Conservation (phyloP, 2,113 vertebrate genomes). For the Aldabrachelys gigantea region DNA sequence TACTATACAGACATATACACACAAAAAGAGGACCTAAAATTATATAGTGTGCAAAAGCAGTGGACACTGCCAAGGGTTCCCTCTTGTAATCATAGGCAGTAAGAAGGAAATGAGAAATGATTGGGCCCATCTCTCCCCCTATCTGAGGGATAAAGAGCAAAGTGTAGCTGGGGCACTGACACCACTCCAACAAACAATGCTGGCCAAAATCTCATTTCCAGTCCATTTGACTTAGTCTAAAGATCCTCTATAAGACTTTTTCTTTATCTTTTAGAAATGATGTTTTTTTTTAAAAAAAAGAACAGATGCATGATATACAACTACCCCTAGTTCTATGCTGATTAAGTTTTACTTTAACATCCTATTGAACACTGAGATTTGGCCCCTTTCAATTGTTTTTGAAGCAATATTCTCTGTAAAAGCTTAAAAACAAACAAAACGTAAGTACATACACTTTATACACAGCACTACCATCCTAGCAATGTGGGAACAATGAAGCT, state of each 20-base stretch:
- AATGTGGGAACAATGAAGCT: background rate
- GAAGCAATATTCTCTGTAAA: background rate
- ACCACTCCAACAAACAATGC: background rate
- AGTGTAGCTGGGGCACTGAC: too few species aligned
- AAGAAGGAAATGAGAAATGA: background rate
- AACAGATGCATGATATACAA: background rate
- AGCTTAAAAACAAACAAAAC: background rate
- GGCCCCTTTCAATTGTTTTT: background rate
- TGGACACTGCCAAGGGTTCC: background rate
- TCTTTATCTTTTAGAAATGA: background rate
- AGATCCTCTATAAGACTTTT: background rate
- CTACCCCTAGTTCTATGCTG: background rate
- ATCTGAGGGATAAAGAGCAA: too few species aligned
- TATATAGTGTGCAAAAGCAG: background rate
- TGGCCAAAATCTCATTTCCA: rapidly evolving
- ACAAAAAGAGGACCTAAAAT: background rate
- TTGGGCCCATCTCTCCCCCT: too few species aligned
- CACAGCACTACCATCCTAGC: background rate
- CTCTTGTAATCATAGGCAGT: background rate
- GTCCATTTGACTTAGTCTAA: background rate
- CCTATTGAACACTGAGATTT: background rate
- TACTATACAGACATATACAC: background rate
- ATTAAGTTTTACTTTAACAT: background rate
- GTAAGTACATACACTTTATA: background rate
- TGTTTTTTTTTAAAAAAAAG: background rate